Evolutionary conservation across 2,113 vertebrate species (phyloP).

Genomic region (Platanista minor): DNA sequence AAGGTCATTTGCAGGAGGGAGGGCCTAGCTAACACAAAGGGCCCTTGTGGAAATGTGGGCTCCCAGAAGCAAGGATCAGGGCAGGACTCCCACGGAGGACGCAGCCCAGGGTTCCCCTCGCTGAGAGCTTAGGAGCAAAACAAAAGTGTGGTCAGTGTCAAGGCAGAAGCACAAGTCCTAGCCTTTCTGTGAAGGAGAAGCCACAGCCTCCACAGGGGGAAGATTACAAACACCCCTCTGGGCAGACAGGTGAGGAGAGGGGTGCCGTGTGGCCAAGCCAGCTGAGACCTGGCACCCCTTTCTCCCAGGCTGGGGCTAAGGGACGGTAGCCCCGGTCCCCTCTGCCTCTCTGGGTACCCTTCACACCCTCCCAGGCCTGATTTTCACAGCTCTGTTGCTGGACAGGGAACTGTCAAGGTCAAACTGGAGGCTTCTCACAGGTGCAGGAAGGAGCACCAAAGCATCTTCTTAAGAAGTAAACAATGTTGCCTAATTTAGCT

Average conservation of each 20-base stretch:
- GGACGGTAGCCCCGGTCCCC: neutral
- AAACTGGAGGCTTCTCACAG: neutral
- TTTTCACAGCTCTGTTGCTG: neutral
- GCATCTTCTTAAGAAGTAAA: slow-evolving; percentile 53
- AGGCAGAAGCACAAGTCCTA: neutral
- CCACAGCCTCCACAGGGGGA: accelerated
- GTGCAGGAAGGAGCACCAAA: slow-evolving; percentile 46
- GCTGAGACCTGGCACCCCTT: neutral
- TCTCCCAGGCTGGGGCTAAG: no score
- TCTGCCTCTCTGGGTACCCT: neutral
- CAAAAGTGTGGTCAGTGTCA: neutral
- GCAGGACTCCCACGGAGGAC: neutral
- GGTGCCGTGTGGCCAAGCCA: neutral
- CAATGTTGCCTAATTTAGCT: slow-evolving; percentile 46
- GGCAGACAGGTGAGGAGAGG: neutral
- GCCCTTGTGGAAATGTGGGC: neutral
- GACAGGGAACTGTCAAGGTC: neutral
- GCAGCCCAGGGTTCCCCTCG: neutral
- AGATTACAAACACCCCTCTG: neutral
- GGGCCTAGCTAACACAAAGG: slow-evolving; percentile 26
- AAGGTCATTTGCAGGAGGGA: slow-evolving; percentile 19
- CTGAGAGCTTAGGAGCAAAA: neutral
- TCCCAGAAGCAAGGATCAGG: neutral
- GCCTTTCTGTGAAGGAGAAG: neutral
- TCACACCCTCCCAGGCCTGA: neutral